phyloP scores from a whole-genome alignment of 2,888 invertebrate species.

The Panopea generosa region DNA sequence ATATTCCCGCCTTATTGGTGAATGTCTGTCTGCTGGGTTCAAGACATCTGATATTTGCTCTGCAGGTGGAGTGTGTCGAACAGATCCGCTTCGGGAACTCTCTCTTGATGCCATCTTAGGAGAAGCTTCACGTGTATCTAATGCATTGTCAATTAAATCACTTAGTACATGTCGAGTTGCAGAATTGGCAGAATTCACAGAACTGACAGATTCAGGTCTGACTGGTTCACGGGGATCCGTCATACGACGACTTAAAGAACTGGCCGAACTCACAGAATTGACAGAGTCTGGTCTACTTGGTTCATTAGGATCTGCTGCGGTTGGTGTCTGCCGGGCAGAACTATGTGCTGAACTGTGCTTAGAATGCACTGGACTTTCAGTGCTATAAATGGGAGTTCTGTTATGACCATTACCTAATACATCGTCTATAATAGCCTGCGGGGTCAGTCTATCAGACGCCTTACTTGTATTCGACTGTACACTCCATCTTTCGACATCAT shows the following conservation, averaged over 20 bases:
- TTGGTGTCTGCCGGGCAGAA: slow-evolving; percentile 61
- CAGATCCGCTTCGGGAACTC: slow-evolving; percentile 49
- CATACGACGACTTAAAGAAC: slow-evolving; percentile 35
- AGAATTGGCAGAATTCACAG: slow-evolving; percentile 57
- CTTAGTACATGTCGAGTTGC: slow-evolving; percentile 41
- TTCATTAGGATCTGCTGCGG: slow-evolving; percentile 25
- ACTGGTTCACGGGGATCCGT: too few species aligned
- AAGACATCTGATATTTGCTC: slow-evolving; percentile 65
- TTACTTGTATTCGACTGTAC: slow-evolving; percentile 20
- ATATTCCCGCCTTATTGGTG: slow-evolving; percentile 59
- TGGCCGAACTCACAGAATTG: slow-evolving; percentile 57
- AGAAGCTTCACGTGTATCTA: slow-evolving; percentile 13
- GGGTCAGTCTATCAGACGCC: slow-evolving; percentile 9
- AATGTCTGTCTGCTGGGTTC: slow-evolving; percentile 64
- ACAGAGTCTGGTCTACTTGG: background rate
- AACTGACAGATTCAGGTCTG: slow-evolving; percentile 46
- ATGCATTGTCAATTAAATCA: slow-evolving; percentile 41
- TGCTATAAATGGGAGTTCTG: slow-evolving; percentile 56
- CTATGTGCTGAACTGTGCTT: slow-evolving; percentile 64
- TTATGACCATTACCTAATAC: slow-evolving; percentile 59
- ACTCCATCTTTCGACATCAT: slow-evolving; percentile 53
- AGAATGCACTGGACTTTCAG: slow-evolving; percentile 58
- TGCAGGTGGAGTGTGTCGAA: slow-evolving; percentile 49
- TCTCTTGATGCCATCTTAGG: slow-evolving; percentile 11
- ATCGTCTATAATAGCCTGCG: slow-evolving; percentile 55